phyloP scores from a whole-genome alignment of 2,888 invertebrate genomes.

The Melipona bicolor region DNA sequence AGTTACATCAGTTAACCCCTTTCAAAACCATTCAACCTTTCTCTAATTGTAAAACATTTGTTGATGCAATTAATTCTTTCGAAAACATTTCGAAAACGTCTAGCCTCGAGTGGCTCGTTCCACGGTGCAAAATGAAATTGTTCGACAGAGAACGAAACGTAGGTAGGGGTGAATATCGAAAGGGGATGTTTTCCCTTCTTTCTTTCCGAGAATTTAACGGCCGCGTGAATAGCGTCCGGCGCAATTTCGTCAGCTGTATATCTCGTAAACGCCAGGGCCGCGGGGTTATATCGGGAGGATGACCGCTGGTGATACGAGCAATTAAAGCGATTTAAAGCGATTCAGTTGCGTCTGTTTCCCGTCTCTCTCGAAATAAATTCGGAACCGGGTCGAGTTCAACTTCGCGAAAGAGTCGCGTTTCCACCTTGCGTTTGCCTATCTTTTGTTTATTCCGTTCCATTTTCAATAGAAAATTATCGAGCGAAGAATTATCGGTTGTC shows the following conservation, averaged over 20 bases:
- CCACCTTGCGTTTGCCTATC: background rate
- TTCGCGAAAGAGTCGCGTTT: conserved; percentile 55
- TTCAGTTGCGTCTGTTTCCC: conserved; percentile 61
- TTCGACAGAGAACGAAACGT: background rate
- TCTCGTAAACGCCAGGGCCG: background rate
- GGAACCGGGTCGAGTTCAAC: conserved; percentile 67
- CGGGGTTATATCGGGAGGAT: conserved; percentile 45
- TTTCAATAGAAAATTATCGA: background rate
- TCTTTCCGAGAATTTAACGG: background rate
- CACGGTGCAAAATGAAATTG: background rate
- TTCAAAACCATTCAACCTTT: too few relatives aligned
- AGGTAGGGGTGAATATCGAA: background rate
- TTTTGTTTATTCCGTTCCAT: background rate
- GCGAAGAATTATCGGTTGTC: background rate
- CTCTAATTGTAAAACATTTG: too few relatives aligned
- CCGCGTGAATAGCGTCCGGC: background rate
- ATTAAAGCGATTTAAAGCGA: conserved; percentile 70
- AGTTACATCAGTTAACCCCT: too few relatives aligned
- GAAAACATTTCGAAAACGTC: too few relatives aligned
- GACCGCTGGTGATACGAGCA: conserved; percentile 59
- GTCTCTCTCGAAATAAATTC: conserved; percentile 61
- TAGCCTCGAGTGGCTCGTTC: too few relatives aligned
- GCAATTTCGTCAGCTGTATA: conserved; percentile 32
- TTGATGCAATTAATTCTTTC: too few relatives aligned
- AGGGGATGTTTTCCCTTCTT: background rate